These are phyloP conservation scores for Drosophila willistoni DNA, from an alignment of 1,140 invertebrate genomes.

Conservation along the genomic window DNA sequence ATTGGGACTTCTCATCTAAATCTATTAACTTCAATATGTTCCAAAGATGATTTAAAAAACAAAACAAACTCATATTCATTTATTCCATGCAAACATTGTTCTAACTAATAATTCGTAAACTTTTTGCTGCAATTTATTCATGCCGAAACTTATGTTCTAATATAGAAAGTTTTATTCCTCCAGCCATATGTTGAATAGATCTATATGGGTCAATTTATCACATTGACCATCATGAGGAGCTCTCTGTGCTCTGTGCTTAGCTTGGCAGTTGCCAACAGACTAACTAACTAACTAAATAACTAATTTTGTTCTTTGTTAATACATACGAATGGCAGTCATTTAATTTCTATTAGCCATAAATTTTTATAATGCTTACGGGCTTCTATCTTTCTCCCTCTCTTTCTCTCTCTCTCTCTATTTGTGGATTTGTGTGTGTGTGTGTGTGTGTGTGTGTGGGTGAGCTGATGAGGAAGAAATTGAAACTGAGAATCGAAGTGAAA, in stretches of 20 bases:
- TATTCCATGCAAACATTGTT: too few species aligned
- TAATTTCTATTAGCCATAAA: conserved; percentile 76
- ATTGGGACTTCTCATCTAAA: too few species aligned
- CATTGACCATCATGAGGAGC: background rate
- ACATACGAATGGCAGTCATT: conserved; percentile 73
- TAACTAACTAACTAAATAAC: conserved; percentile 28
- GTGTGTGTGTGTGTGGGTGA: conserved; percentile 8
- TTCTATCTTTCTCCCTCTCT: background rate
- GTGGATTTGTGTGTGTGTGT: conserved; percentile 17
- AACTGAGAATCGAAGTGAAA: conserved; percentile 6
- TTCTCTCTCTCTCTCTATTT: background rate
- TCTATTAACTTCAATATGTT: too few species aligned
- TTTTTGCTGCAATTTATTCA: too few species aligned
- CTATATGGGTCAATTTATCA: background rate
- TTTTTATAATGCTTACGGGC: conserved; percentile 69
- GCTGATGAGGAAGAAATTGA: conserved; percentile 4
- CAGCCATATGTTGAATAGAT: background rate
- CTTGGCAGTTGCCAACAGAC: background rate
- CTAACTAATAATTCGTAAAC: too few species aligned
- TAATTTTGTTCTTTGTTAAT: conserved; percentile 64
- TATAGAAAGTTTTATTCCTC: background rate
- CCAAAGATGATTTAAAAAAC: too few species aligned
- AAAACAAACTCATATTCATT: too few species aligned
- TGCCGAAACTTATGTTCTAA: background rate
- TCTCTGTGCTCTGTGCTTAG: background rate